A percentile compares a stretch with the other conserved stretches of the same genome.
phyloP scores from a whole-genome alignment of 2,888 invertebrate genomes.

The Palloptera scutellata region DNA sequence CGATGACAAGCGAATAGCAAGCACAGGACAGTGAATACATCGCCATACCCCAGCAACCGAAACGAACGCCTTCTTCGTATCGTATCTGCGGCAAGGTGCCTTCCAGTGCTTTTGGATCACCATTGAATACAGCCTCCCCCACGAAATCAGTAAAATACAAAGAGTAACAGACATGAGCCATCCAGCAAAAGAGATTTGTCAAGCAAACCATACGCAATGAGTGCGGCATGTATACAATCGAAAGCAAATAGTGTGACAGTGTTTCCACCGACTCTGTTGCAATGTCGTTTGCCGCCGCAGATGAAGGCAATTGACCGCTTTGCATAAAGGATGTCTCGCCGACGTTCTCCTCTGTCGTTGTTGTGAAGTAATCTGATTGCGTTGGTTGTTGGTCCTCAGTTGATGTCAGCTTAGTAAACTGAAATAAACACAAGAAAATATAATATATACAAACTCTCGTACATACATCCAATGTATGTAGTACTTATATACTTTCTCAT shows the following conservation, averaged over 20 bases:
- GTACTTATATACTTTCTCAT: too few species aligned
- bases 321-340: conserved; percentile 46
- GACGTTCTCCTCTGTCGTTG: conserved; percentile 35
- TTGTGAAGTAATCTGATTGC: conserved; percentile 37
- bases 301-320: conserved; percentile 18
- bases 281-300: conserved; percentile 12
- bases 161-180: conserved; percentile 97
- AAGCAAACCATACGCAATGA: conserved; percentile 87
- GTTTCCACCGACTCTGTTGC: conserved; percentile 60
- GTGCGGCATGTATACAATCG: conserved; percentile 90
- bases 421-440: conserved; percentile 14
- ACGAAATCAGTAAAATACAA: conserved; percentile 96
- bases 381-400: conserved; percentile 33
- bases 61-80: conserved; percentile 91
- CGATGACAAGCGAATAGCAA: conserved; percentile 88
- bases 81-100: conserved; percentile 71
- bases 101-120: conserved; percentile 72
- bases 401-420: conserved; percentile 39
- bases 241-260: conserved; percentile 81
- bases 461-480: too few species aligned
- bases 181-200: conserved; percentile 97
- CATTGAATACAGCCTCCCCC: conserved; percentile 61
- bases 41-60: conserved; percentile 97
- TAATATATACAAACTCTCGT: too few species aligned
- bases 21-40: conserved; percentile 95